Evolutionary conservation across 2,797 vertebrate genomes (phyloP).

Genomic region (Lacerta agilis): DNA sequence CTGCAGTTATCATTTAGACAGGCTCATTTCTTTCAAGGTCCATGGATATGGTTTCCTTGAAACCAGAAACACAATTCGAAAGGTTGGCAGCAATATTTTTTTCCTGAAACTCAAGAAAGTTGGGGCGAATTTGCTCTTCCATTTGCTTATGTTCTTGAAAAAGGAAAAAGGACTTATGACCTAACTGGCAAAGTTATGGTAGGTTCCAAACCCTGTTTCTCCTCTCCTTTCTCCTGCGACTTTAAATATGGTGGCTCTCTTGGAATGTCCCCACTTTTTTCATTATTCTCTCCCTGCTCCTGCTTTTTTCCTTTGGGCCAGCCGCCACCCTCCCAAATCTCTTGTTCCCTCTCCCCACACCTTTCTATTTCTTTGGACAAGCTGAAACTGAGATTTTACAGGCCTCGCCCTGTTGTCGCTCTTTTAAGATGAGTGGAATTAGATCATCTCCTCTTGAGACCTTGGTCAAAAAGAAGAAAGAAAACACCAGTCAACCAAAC

Average conservation of each 20-base stretch:
- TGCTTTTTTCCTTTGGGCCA: slow-evolving; percentile 57
- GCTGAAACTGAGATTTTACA: slow-evolving; percentile 75
- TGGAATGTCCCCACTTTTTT: not conserved
- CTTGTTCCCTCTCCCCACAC: slow-evolving; percentile 49
- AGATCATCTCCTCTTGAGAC: slow-evolving; percentile 71
- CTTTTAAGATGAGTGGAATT: slow-evolving; percentile 74
- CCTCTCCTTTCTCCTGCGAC: not conserved
- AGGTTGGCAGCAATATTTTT: not conserved
- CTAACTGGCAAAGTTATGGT: not conserved
- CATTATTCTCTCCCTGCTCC: not conserved
- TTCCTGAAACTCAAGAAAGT: not conserved
- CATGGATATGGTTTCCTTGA: not conserved
- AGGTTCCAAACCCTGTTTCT: not conserved
- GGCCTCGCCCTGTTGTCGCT: slow-evolving; percentile 68
- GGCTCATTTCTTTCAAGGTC: too few species aligned
- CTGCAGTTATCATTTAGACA: too few species aligned
- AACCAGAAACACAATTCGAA: not conserved
- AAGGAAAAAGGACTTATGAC: not conserved
- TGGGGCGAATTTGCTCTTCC: not conserved
- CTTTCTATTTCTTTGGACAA: slow-evolving; percentile 70
- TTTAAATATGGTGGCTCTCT: not conserved
- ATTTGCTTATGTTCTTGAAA: not conserved
- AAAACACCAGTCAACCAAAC: slow-evolving; percentile 1
- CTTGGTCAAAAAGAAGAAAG: slow-evolving; percentile 69
- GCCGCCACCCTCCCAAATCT: slow-evolving; percentile 59